Percentiles rank a stretch among this genome's conserved stretches.
Conservation (phyloP, 1,140 invertebrate species). For the Drosophila ogumai region DNA sequence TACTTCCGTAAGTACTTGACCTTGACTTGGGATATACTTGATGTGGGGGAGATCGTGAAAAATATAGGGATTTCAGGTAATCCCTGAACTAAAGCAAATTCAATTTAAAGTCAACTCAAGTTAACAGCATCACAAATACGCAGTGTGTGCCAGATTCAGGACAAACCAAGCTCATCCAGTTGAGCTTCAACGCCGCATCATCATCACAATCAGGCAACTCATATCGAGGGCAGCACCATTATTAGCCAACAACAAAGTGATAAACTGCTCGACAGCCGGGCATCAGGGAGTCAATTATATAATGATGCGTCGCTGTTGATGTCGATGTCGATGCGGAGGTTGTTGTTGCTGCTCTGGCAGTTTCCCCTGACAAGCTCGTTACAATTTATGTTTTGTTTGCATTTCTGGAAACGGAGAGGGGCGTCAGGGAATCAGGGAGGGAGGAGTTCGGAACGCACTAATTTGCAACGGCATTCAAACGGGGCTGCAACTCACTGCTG, state of each 20-base stretch:
- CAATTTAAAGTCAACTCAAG: no score
- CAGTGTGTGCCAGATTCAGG: constrained; percentile 4
- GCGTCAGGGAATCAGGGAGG: neutral
- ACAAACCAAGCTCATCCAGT: neutral
- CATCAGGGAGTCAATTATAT: constrained; percentile 63
- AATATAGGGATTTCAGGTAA: neutral
- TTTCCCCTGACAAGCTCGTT: constrained; percentile 55
- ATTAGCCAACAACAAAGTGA: constrained; percentile 56
- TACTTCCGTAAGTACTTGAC: neutral
- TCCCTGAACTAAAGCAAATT: no score
- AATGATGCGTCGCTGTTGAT: constrained; percentile 33
- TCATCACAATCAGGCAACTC: constrained; percentile 31
- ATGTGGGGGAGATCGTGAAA: no score
- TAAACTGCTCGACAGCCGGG: constrained; percentile 56
- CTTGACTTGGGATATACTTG: neutral
- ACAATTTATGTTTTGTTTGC: constrained; percentile 62
- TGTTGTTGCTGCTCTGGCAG: constrained; percentile 22
- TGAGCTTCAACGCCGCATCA: constrained; percentile 5
- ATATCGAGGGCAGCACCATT: constrained; percentile 26
- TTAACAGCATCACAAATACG: constrained; percentile 35
- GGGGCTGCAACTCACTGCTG: constrained; percentile 7
- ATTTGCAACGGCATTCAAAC: constrained; percentile 39
- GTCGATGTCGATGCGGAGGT: constrained; percentile 21
- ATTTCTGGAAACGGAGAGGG: constrained; percentile 1
- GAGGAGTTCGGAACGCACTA: constrained; percentile 23